Base-by-base conservation (phyloP, 2,888 invertebrate species). In the Dicranocentrus wangi region DNA sequence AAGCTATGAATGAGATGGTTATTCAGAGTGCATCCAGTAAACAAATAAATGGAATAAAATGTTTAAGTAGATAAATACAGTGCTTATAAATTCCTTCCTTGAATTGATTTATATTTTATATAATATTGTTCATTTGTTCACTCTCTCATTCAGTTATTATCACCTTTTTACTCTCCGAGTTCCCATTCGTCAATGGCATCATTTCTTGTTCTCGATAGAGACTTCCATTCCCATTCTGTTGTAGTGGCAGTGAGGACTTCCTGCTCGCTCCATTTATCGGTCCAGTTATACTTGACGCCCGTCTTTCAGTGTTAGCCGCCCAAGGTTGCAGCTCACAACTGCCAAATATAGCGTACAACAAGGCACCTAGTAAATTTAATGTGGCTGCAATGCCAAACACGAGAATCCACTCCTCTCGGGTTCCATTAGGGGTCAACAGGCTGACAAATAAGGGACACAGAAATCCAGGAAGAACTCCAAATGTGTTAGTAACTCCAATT, bases 401-500 rank as follows among this genome's bases (percentile, higher is more conserved):
- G 1, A 85, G 76, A 76, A 89, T 87, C 90, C 90, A 90, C 83
- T 90, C 89, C 1, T 87, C 87, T 76, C 89, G 88, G 1, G 87
- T 88, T 17, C 89, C 89, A 68, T 88, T 87, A 23, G 87, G 87
- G 5, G 89, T 89, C 32, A 90, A 72, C n/a, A 84, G 80, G 1
- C 89, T 88, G 28, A 90, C 88, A 1, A 88, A 84, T 0, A 88
- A 82, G 0, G 90, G 90, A 2, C 89, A 88, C 1, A 86, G 25
- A 53, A 86, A 89, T 10, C 90, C 90, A 47, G 89, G 88, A 1
- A 89, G 81, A 19, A 89, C 89, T 0, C 88, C 89, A 70, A 89
- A 85, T 17, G 89, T 88, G 78, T 90, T 90, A 39, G 89, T 88
- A n/a, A 90, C 85, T 0, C 90, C 90, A 1, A 89, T 89, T 10